Base-by-base conservation (phyloP, 2,888 invertebrate species). In the Hyposoter dolosus region DNA sequence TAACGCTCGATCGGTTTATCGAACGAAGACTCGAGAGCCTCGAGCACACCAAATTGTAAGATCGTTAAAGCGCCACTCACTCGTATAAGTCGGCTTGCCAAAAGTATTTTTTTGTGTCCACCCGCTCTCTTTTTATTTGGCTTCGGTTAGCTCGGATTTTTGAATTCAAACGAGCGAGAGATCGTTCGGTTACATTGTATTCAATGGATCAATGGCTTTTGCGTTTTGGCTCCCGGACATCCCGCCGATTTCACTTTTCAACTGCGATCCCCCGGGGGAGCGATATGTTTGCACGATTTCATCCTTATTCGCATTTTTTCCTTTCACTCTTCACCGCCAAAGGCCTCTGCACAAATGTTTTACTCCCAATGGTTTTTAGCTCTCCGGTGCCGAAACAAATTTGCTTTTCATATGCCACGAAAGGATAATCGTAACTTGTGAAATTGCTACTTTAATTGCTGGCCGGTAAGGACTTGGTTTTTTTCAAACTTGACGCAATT, bases 41-140 rank as follows among this genome's bases (percentile, higher is more conserved):
- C 87, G 71, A 72, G 78, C 65, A 68, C 43, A 78, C 71, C 79
- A 87, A 89, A 89, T 89, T 88, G 88, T 89, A 86, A 87, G 89
- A 87, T 91, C 88, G 91, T 92, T 92, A 90, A 89, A 90, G 90
- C 89, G 89, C 87, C 89, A 90, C 88, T 90, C 90, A 89, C 79
- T 90, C 91, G 91, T 91, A 80, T 91, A 91, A 91, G 92, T 91
- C 90, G 91, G 91, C 90, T 92, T 90, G 90, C 83, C 88, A 89
- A 90, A 89, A 89, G 86, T 88, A 60, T 68, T 65, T 84, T 75
- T 77, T 86, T 83, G 88, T 86, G 84, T 88, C 69, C 56, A 35
- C 40, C 47, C 66, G 88, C 84, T 84, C 88, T 88, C 86, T 88
- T 89, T 35, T 88, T 86, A 89, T 75, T 72, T 71, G 28, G 45